Evolutionary conservation across 2,113 vertebrate genomes (phyloP).

Genomic region (Eurypyga helias): DNA sequence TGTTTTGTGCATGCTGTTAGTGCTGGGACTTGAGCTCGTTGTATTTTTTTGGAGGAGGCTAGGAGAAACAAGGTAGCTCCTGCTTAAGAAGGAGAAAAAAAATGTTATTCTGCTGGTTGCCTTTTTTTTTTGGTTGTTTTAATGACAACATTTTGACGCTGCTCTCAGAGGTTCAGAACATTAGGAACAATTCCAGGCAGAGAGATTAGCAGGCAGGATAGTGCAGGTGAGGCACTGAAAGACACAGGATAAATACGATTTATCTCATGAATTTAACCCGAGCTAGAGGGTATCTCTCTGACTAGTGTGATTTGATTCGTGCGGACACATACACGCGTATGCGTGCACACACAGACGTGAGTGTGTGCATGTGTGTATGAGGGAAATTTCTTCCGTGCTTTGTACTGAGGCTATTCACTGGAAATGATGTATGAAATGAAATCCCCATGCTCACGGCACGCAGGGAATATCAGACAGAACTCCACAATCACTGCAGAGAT

Average conservation of each 20-base stretch:
- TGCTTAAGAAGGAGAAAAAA: background rate
- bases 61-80: background rate
- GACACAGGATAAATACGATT: background rate
- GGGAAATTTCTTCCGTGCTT: background rate
- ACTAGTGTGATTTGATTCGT: slow-evolving; percentile 19
- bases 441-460: background rate
- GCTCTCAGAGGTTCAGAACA: background rate
- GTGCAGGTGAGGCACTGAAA: background rate
- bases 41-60: background rate
- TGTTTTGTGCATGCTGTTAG: background rate
- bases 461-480: slow-evolving; percentile 18
- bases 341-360: background rate
- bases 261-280: background rate
- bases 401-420: background rate
- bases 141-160: background rate
- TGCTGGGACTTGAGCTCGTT: background rate
- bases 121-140: background rate
- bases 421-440: slow-evolving; percentile 61
- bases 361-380: background rate
- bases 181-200: background rate
- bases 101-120: background rate
- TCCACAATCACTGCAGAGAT: slow-evolving; percentile 15
- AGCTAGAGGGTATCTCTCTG: background rate
- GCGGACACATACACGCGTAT: slow-evolving; percentile 9
- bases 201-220: background rate